These are phyloP conservation scores for Chironomus tepperi DNA, from an alignment of 1,140 invertebrate species.

Conservation along the genomic window DNA sequence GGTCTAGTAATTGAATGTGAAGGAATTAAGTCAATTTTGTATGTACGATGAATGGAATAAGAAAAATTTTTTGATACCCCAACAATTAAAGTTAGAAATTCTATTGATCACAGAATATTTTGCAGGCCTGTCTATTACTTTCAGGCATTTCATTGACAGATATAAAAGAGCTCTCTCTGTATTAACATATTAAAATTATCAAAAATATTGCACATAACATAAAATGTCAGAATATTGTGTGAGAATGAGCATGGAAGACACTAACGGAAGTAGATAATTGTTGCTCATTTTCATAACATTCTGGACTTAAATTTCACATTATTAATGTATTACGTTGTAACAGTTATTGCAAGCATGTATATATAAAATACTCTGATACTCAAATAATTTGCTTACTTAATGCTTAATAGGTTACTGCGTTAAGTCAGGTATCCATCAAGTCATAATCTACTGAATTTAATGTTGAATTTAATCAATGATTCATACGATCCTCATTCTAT, in stretches of 20 bases:
- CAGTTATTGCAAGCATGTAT: not conserved
- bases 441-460: too few species aligned
- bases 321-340: too few species aligned
- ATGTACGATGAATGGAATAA: not conserved
- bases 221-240: not conserved
- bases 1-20: not conserved
- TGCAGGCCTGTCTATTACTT: not conserved
- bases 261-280: not conserved
- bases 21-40: not conserved
- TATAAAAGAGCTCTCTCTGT: not conserved
- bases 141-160: not conserved
- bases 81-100: not conserved
- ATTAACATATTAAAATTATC: not conserved
- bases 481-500: too few species aligned
- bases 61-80: not conserved
- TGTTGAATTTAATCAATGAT: too few species aligned
- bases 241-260: conserved; percentile 17
- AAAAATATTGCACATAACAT: conserved; percentile 17
- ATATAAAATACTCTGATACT: conserved; percentile 12
- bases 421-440: too few species aligned
- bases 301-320: not conserved
- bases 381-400: not conserved
- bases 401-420: too few species aligned
- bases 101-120: conserved; percentile 21
- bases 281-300: not conserved